These are phyloP conservation scores for Argopecten irradians DNA, from an alignment of 1,140 invertebrate genomes.

Conservation along the genomic window DNA sequence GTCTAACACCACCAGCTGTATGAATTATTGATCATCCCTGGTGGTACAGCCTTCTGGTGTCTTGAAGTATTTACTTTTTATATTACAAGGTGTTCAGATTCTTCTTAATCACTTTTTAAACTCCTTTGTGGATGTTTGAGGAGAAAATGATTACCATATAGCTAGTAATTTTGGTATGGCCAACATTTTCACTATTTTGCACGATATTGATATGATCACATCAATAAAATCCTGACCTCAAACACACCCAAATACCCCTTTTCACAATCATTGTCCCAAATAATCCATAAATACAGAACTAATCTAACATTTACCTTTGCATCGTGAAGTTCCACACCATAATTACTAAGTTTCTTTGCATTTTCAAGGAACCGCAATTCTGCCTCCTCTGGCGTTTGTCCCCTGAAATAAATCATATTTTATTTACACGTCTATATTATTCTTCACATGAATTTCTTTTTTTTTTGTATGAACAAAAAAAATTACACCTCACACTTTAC, in stretches of 20 bases:
- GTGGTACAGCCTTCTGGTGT: too few relatives aligned
- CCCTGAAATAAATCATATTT: constrained; percentile 80
- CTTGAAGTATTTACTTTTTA: too few relatives aligned
- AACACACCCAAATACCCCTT: background rate
- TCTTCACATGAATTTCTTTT: background rate
- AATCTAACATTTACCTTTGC: constrained; percentile 82
- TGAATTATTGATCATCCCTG: background rate
- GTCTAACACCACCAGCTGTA: background rate
- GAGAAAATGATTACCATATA: background rate
- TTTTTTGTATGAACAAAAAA: background rate
- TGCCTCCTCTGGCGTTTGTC: constrained; percentile 96
- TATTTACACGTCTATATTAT: background rate
- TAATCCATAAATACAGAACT: background rate
- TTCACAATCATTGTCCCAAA: background rate
- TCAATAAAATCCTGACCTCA: too few relatives aligned
- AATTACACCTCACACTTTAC: background rate
- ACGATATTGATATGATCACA: too few relatives aligned
- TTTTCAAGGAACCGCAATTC: constrained; percentile 98
- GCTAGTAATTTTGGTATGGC: too few relatives aligned
- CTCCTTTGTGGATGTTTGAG: too few relatives aligned
- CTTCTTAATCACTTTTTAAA: too few relatives aligned
- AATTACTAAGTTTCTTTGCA: constrained; percentile 98
- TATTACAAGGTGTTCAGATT: too few relatives aligned
- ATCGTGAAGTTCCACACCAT: constrained; percentile 96
- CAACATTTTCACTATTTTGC: too few relatives aligned